These are phyloP conservation scores for Bolinopsis microptera DNA, from an alignment of 37 sponge, comb jelly and placozoan species.

Conservation along the genomic window DNA sequence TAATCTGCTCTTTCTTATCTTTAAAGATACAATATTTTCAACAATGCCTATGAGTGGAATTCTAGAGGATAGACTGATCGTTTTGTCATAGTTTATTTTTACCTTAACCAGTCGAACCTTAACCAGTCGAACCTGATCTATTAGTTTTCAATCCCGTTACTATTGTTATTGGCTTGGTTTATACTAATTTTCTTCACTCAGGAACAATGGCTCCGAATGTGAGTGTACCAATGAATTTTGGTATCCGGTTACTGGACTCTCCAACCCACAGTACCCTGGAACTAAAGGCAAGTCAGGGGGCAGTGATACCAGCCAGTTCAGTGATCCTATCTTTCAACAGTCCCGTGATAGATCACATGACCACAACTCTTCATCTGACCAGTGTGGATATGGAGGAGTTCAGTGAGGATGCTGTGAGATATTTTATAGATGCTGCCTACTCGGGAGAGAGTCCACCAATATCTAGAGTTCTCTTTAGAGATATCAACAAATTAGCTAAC, in stretches of 20 bases:
- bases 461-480: neutral
- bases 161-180: too few relatives aligned
- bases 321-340: neutral
- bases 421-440: neutral
- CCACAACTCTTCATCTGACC: neutral
- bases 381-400: neutral
- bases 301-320: neutral
- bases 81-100: too few relatives aligned
- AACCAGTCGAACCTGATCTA: too few relatives aligned
- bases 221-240: constrained; percentile 18
- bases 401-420: neutral
- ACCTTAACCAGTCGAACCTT: too few relatives aligned
- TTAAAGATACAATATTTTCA: too few relatives aligned
- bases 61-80: too few relatives aligned
- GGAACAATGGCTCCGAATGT: neutral
- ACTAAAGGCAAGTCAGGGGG: constrained; percentile 6
- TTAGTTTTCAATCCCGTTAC: too few relatives aligned
- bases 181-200: neutral
- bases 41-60: too few relatives aligned
- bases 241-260: neutral
- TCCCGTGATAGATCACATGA: constrained; percentile 6
- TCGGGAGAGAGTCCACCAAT: neutral
- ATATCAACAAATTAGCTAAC: neutral
- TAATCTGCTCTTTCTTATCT: too few relatives aligned
- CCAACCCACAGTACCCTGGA: neutral